Base-by-base conservation (phyloP, 2,113 vertebrate genomes). In the Isichthys henryi region DNA sequence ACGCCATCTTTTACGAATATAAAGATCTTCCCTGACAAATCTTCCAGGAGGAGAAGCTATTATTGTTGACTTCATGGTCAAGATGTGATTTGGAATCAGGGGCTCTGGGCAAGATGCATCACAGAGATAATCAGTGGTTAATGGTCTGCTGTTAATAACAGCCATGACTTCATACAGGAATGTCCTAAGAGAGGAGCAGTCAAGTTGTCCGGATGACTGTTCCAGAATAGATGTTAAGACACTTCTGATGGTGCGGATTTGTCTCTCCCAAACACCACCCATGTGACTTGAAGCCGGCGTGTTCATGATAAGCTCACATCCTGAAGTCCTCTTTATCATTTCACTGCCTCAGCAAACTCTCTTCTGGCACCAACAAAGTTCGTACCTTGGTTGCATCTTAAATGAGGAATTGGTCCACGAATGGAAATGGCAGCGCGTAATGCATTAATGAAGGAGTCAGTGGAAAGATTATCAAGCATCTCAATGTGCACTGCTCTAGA, bases 311-410 rank as follows among this genome's bases (percentile, higher is more conserved):
- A 49, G 11, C 48, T 49, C 48, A 49, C 10, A 49, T 49, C 48
- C 48, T 11, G 49, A 50, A 50, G 49, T 50, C 11, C 49, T 50
- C 90, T 45, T 91, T 70, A 7, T 89, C 89, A 92, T 90, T 9
- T 90, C 88, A 39, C 87, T n/a, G n/a, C n/a, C n/a, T n/a, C n/a
- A n/a, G n/a, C n/a, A 15, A 92, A 91, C 87, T 89, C 90, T 9
- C 77, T n/a, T 23, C 49, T 91, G 39, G 91, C 92, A 19, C 90
- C 91, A 48, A 92, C 86, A 89, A 92, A 92, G 46, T 91, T 91
- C 23, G 82, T 89, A 1, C 90, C 90, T 86, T 89, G 49, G 49
- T 50, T 1, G 49, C 49, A 50, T 50, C 49, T 50, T 50, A 50
- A 50, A 2, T 50, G 10, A 11, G 2, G 11, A 50, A 50, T 13